A percentile compares a stretch with the other conserved stretches of the same genome.
Conservation (phyloP, 1,140 invertebrate genomes). For the Ptiloglossa arizonensis region DNA sequence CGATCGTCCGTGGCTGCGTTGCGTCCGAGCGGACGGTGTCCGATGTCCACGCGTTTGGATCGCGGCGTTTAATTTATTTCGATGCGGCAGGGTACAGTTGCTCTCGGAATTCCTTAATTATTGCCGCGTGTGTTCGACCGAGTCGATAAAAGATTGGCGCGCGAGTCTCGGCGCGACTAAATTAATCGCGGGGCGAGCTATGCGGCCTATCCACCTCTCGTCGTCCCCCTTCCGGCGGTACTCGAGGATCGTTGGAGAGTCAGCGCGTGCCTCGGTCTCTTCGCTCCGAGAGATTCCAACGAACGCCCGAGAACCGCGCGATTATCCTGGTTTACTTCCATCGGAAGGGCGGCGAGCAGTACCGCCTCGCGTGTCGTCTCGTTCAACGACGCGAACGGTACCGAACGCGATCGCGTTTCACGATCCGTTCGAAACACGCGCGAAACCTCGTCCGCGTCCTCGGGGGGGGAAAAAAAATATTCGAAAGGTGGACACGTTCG, state of each 20-base stretch:
- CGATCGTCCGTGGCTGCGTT: too few relatives aligned
- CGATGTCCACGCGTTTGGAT: not conserved
- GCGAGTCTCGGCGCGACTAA: not conserved
- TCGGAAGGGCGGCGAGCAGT: too few relatives aligned
- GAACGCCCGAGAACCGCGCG: too few relatives aligned
- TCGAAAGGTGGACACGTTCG: too few relatives aligned
- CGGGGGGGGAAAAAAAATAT: too few relatives aligned
- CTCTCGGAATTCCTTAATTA: constrained; percentile 1
- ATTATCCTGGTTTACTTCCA: constrained; percentile 21
- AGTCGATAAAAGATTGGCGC: not conserved
- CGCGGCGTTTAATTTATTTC: not conserved
- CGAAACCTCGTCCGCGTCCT: too few relatives aligned
- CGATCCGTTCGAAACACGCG: too few relatives aligned
- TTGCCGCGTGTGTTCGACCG: not conserved
- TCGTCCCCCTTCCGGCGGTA: not conserved
- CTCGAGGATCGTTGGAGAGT: not conserved
- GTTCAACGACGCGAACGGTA: too few relatives aligned
- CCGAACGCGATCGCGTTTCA: too few relatives aligned
- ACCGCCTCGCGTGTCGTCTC: too few relatives aligned
- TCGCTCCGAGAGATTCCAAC: not conserved
- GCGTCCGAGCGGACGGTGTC: too few relatives aligned
- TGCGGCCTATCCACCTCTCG: not conserved
- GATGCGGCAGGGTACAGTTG: not conserved
- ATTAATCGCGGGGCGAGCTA: not conserved
- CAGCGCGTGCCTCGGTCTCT: not conserved